Evolutionary conservation across 2,797 vertebrate genomes (phyloP).

Genomic region (Rhinella marina): DNA sequence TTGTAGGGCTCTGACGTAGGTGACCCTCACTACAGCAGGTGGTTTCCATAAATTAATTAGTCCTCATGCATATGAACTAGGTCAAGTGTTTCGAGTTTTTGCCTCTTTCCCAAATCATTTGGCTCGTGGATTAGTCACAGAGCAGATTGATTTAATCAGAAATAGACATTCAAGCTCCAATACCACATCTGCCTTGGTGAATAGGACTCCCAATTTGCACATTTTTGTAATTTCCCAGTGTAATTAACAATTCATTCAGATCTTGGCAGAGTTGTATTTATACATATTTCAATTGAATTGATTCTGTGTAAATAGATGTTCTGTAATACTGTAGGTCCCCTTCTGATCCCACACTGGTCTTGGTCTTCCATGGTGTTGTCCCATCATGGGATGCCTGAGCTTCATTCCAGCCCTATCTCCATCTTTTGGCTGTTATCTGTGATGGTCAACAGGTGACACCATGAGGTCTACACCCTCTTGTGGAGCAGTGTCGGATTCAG

Average conservation of each 20-base stretch:
- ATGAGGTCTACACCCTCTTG: no score
- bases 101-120: slow-evolving; percentile 1
- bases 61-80: not conserved
- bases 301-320: not conserved
- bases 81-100: slow-evolving; percentile 7
- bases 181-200: slow-evolving; percentile 2
- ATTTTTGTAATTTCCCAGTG: not conserved
- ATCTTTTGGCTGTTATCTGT: no score
- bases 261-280: not conserved
- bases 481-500: no score
- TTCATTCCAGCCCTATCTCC: no score
- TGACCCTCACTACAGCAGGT: not conserved
- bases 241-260: not conserved
- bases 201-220: not conserved
- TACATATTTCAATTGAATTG: not conserved
- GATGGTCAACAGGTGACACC: no score
- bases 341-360: no score
- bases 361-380: no score
- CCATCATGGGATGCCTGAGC: no score
- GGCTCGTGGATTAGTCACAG: slow-evolving; percentile 25
- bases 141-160: slow-evolving; percentile 38
- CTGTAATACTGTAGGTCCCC: not conserved
- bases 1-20: not conserved
- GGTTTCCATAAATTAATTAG: not conserved
- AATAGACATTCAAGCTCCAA: slow-evolving; percentile 19